Evolutionary conservation across 2,113 vertebrate species (phyloP), one percentile per base, ranked within the genome.

Genomic region (Cepphus grylle): DNA sequence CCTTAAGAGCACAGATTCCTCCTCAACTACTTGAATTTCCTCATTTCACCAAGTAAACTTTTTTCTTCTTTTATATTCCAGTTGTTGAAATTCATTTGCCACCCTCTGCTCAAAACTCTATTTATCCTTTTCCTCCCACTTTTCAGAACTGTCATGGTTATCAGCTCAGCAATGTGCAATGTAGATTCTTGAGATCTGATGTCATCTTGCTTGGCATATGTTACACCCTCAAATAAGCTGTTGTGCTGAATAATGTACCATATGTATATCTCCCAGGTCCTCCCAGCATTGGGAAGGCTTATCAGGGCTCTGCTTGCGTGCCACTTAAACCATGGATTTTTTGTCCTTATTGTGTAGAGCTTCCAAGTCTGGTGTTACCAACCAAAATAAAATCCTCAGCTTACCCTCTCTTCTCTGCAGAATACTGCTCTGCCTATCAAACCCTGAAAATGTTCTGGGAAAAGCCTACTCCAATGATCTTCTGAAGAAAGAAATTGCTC

Each of bases 111-210:
- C 66, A 90, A 87, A 95, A 70, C 11, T 69, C 43, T 77, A 65
- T 94, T 94, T 95, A 91, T 95, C 62, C 42, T 79, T 94, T 89
- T 94, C 95, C 94, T 93, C 94, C 91, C 95, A 95, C 96, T 95
- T 96, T 90, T 95, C 97, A 95, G 65, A 96, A 86, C 91, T 94
- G 83, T 95, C 42, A 38, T 77, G 74, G 73, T 95, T 95, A 96
- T 95, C 94, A 93, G 58, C 73, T 88, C 53, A 87, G 94, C 49
- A 95, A 82, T 61, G 61, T 95, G 86, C 63, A 65, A 81, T 96
- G 45, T 86, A 80, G 94, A 93, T 95, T 94, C 78, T 72, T 87
- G 77, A 93, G 70, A 96, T 92, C 66, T 93, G 94, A 96, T 95
- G 89, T 94, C 86, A 94, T 96, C 78, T 82, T 85, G 36, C 81